Evolutionary conservation across 1,140 invertebrate species (phyloP), one percentile per base, ranked within the genome.

Genomic region (Carcinoscorpius rotundicauda): DNA sequence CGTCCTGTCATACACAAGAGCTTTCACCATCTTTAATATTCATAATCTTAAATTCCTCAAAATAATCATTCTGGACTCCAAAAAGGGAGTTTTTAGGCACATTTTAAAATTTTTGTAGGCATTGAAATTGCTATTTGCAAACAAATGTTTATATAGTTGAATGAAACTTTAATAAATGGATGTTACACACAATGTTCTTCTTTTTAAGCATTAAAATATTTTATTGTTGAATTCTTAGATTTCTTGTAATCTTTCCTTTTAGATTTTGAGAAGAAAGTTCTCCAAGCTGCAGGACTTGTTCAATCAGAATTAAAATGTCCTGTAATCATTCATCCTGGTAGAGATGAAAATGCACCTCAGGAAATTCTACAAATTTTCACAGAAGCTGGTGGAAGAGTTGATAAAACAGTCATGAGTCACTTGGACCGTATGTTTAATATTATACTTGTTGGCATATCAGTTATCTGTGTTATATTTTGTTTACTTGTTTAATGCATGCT

Each of bases 271-370:
- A 85, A 81, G 63, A 81, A 77, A 68, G 82, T 83, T 0, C 84
- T 93, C 49, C 71, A 79, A 68, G 87, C 88, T 2, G 80, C 86
- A 1, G 90, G 84, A 1, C 76, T 80, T 58, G 78, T 85, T 4
- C 88, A 92, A 72, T 74, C 76, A 59, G 79, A 84, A 51, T 71
- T 86, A 0, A 81, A 82, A 6, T 86, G 84, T 71, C 86, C 87
- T 0, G 87, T 91, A 1, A 91, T 84, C 58, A 86, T 92, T 73
- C 90, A 93, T 78, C 89, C 90, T 0, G 88, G 89, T 56, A 79
- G 89, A 56, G 74, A 85, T 67, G 60, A 77, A 3, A 72, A 82
- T n/a, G 85, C 89, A 3, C 89, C 89, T 0, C 83, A 81, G 71
- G 88, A 93, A 76, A 88, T 91, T 60, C 79, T 91, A 64, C 77